Base-by-base conservation (phyloP, 2,113 vertebrate species). In the Podilymbus podiceps region DNA sequence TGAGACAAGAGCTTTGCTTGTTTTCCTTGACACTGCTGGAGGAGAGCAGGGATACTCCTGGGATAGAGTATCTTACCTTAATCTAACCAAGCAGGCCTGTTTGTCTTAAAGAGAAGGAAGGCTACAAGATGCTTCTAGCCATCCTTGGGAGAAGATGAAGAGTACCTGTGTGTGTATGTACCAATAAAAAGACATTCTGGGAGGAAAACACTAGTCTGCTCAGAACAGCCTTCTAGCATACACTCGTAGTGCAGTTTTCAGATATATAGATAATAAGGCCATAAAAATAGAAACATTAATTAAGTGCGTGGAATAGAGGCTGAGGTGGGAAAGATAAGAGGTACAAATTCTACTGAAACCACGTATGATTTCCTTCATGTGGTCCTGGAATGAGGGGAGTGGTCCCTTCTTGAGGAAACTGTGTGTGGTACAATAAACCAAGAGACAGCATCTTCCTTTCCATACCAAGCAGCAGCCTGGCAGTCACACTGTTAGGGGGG, bases 211-310 rank as follows among this genome's bases (percentile, higher is more conserved):
- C 35, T 33, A 52, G 19, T 38, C 35, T 84, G 35, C 44, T 69
- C 24, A 66, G 38, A 90, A 49, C 12, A 83, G 33, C 33, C 30
- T 76, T 53, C 71, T 69, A 49, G 67, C 44, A 50, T 31, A 76
- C 46, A 85, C 9, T 62, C 88, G 31, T 55, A 76, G 17, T 49
- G 75, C 50, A 53, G 13, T 79, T 76, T 68, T 83, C 63, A 90
- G 62, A 74, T 38, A 38, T 38, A 38, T 47, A 79, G 90, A 76
- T 80, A 95, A 76, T 60, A 69, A 73, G 55, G 38, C 58, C 82
- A 92, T 80, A 83, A 95, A 96, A 88, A 80, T 20, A 46, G 88
- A 95, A 95, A 93, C 59, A 88, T 86, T 69, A 88, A 88, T 91
- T 95, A 89, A 46, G 44, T 64, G 25, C 1, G 2, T 55, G n/a